Evolutionary conservation across 2,797 vertebrate species (phyloP).

Genomic region (Falco concolor): DNA sequence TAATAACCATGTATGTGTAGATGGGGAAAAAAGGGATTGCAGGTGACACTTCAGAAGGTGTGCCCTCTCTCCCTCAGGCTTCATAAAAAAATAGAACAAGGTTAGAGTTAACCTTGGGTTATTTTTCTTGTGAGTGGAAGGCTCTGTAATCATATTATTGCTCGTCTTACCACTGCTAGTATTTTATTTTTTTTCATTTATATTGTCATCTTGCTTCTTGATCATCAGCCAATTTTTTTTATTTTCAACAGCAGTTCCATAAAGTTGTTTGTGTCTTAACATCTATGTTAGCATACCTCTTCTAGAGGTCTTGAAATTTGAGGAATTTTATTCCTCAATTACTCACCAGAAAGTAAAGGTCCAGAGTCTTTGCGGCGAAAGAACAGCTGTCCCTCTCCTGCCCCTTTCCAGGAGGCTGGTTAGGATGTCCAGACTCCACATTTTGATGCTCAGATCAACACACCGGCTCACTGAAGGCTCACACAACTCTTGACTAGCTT

Average conservation of each 20-base stretch:
- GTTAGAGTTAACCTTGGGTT: constrained; percentile 34
- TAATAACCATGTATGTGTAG: background rate
- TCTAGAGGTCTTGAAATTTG: background rate
- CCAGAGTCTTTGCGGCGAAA: background rate
- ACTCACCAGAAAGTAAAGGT: background rate
- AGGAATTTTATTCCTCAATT: background rate
- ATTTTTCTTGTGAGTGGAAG: background rate
- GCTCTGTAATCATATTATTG: background rate
- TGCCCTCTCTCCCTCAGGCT: constrained; percentile 26
- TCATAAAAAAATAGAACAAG: constrained; percentile 29
- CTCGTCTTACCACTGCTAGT: background rate
- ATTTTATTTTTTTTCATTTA: background rate
- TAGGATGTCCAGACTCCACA: background rate
- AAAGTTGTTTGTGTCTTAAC: background rate
- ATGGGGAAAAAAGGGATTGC: background rate
- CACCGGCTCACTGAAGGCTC: background rate
- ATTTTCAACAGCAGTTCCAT: background rate
- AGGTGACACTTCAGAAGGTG: constrained; percentile 36
- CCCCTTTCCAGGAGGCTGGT: background rate
- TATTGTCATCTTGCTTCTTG: background rate
- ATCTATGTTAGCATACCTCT: background rate
- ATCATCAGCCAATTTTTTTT: background rate
- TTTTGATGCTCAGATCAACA: background rate
- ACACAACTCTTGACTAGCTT: background rate
- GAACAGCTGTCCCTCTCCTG: background rate